Evolutionary conservation across 2,113 vertebrate species (phyloP), one percentile per base, ranked within the genome.

Genomic region (Sprattus sprattus): DNA sequence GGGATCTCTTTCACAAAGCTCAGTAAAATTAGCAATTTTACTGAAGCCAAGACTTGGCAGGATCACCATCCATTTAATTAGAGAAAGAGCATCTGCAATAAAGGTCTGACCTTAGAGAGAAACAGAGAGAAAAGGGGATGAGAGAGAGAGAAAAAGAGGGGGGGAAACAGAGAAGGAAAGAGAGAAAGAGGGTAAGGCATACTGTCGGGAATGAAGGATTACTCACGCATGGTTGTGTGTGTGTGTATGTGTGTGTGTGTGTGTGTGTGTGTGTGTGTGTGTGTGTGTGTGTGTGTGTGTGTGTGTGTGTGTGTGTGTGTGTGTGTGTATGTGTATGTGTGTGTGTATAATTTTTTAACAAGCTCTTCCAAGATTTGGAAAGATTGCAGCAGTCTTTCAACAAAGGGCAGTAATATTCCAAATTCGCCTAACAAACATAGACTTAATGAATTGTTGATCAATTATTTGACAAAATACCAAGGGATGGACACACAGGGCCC

Each of bases 11-110:
- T 71, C 2, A 71, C n/a, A 52, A 71, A 32, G 64, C n/a, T 71
- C 64, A 89, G 86, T 57, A 84, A 83, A 88, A 87, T 91, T 83
- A 90, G 88, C 91, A 90, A 82, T 88, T 90, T 92, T 89, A 57
- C 85, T 50, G 78, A 87, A 86, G 89, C 90, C 89, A 81, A 83
- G 52, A 86, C 89, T 91, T 93, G 93, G 92, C 91, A 94, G 91
- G 88, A 88, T 89, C 86, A 86, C 87, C 84, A 86, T 88, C 86
- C 32, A 85, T 91, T 94, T 94, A 93, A 93, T 93, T 91, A 93
- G 88, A 91, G 90, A 90, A 91, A 93, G 92, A 93, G 91, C 90
- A 89, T 92, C 89, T 84, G 88, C 91, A 90, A 89, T 87, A 85
- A 89, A 89, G 90, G 88, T 92, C 82, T 84, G 82, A 87, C 60